Conservation (phyloP, 2,113 vertebrate genomes). For the Aspidoscelis tigris region DNA sequence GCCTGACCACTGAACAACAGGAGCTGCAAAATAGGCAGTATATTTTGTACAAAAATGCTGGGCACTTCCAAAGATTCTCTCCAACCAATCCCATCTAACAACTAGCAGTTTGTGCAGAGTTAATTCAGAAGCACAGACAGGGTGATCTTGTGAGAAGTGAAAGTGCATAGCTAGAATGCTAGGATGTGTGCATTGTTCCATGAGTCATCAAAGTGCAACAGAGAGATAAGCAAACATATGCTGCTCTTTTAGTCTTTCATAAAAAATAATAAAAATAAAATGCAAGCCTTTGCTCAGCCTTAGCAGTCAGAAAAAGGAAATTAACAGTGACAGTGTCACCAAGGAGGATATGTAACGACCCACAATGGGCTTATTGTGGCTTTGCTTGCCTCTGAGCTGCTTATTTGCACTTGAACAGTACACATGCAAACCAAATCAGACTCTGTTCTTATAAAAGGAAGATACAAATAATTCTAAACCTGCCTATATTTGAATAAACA, state of each 20-base stretch:
- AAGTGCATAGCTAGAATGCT: conserved; percentile 19
- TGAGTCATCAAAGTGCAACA: conserved; percentile 58
- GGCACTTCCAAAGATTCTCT: background rate
- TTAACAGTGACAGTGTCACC: background rate
- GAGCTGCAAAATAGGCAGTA: background rate
- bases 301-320: background rate
- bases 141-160: background rate
- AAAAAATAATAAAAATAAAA: conserved; percentile 7
- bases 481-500: background rate
- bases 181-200: background rate
- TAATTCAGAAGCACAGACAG: background rate
- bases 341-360: background rate
- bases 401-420: conserved; percentile 14
- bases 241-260: background rate
- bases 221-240: conserved; percentile 33
- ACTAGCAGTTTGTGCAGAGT: background rate
- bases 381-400: conserved; percentile 37
- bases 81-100: no score
- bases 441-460: background rate
- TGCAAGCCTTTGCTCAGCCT: conserved; percentile 8
- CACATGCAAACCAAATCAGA: background rate
- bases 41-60: background rate
- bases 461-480: background rate
- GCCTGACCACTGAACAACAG: background rate
- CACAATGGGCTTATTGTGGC: conserved; percentile 23